Base-by-base conservation (phyloP, 2,888 invertebrate species). In the Cerastoderma edule region DNA sequence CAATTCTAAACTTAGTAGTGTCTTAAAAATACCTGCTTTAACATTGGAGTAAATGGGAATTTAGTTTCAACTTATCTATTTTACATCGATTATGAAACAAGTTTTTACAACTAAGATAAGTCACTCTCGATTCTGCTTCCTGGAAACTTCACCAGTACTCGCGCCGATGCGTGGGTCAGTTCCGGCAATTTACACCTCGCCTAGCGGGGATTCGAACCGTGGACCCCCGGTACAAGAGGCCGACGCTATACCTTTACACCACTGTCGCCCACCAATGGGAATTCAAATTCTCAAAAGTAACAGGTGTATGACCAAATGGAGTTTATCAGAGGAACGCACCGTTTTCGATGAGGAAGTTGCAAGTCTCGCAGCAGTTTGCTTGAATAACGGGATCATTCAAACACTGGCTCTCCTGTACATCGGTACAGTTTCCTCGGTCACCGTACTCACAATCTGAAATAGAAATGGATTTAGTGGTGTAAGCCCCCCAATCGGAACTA, bases 391-490 rank as follows among this genome's bases (percentile, higher is more conserved):
- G 35, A 24, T 60, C 60, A 6, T 32, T 39, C 39, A 33, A n/a
- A 39, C 60, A 60, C 19, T 39, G 22, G 27, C 39, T 44, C 19
- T 24, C 3, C 0, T 35, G 22, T 10, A 60, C 60, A 39, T 35
- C 39, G 33, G 8, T 39, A 60, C 60, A 60, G 16, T 60, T n/a
- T 39, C 39, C 24, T 22, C 30, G 35, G 39, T 60, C 60, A 5
- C 60, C 60, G 24, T 60, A 60, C 24, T 60, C 39, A 39, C 60
- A 60, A 39, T 32, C 60, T 60, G 3, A n/a, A n/a, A 57, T 33
- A n/a, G n/a, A 39, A 39, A 39, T 39, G 39, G n/a, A n/a, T n/a
- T n/a, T n/a, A n/a, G n/a, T n/a, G n/a, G n/a, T n/a, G n/a, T n/a
- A n/a, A n/a, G n/a, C n/a, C n/a, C n/a, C n/a, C n/a, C n/a, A n/a